Base-by-base conservation (phyloP, 2,113 vertebrate genomes). In the Pipa parva region DNA sequence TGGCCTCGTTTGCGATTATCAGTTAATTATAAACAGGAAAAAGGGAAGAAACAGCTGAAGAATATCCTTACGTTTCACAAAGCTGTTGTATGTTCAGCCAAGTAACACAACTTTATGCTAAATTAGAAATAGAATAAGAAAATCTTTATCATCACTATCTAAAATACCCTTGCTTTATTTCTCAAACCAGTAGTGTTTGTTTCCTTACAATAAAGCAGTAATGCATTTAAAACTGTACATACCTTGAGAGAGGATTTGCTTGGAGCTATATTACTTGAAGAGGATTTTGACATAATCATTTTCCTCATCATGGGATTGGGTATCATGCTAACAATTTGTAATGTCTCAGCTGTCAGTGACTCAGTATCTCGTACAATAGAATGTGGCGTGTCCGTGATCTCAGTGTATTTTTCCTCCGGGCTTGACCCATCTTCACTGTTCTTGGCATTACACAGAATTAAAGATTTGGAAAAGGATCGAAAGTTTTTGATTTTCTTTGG, bases 171-270 rank as follows among this genome's bases (percentile, higher is more conserved):
- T 6, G 29, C 5, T 31, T 5, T 31, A 31, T 31, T 31, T 31
- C 5, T 31, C 5, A 6, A 31, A 10, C 5, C 10, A 31, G 5
- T 6, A 6, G 10, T 31, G 29, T 31, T 31, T 31, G 29, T 10
- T 6, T 6, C 10, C 5, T 6, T 10, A 31, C 29, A 31, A 31
- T 10, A 6, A 5, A 31, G 5, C 5, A 31, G 5, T 5, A 6
- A 31, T 31, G 10, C 5, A 31, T 6, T 10, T 10, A 31, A 31
- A 31, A 10, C 3, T 7, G 3, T 57, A 33, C 81, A 15, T 92
- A 97, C 95, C 93, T 95, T 93, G 72, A 87, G 74, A 70, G 91
- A 92, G 78, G 91, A 84, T 17, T 90, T 85, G 63, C 83, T 83
- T 0, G 33, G 59, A 54, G 57, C 72, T 36, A 78, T 75, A 0